Evolutionary conservation across 2,797 vertebrate genomes (phyloP), one percentile per base, ranked within the genome.

Genomic region (Valencia hispanica): DNA sequence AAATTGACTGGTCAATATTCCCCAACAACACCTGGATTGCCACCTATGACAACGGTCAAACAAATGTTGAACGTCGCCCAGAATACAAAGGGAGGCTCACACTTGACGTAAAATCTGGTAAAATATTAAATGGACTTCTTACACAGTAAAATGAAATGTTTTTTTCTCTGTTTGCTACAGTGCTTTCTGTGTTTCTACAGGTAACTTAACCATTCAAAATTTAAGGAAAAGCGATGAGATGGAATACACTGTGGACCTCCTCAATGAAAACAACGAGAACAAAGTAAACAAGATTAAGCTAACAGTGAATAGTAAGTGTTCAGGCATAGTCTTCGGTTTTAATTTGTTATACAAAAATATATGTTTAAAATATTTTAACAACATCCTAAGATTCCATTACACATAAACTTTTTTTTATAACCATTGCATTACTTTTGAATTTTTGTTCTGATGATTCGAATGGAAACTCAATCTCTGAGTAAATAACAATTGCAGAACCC

Each of bases 11-110:
- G 94, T 88, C 82, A 1, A 78, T 90, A 55, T 89, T 81, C 0
- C 0, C 1, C 0, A 94, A 94, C 86, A 68, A 0, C 30, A 94
- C 92, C 0, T 89, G 2, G 70, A 92, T 95, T 0, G 93, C 90
- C 5, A 87, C 76, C 0, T 79, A 32, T 9, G 5, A 0, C 0
- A 0, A 0, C 0, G 0, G 0, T 0, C 0, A 0, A 0, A 0
- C 0, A 5, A 78, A 18, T 0, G 5, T 0, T 0, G 0, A 80
- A 0, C 34, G 11, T 1, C 0, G 87, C 2, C 0, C 0, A 15
- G 75, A 1, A 2, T 88, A 85, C 3, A 0, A 0, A 27, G 72
- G 36, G 0, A 79, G 93, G 66, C 89, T 95, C 15, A 0, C 0
- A 0, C 82, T 94, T 0, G 22, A 92, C 73, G 4, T 0, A 0